phyloP scores from a whole-genome alignment of 2,888 invertebrate species.

The Morpho achilles region DNA sequence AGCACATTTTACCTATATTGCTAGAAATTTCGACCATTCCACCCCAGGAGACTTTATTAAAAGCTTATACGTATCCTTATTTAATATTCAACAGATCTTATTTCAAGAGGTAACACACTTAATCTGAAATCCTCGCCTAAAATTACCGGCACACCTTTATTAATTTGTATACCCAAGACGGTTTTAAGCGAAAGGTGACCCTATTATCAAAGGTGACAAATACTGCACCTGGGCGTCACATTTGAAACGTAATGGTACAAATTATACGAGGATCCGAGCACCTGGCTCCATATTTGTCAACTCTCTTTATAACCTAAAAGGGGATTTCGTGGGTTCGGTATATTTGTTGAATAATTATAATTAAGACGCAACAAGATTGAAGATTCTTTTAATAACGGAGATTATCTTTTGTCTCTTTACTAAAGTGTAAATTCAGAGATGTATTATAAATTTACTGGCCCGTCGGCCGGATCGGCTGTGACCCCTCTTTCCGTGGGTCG shows the following conservation, averaged over 20 bases:
- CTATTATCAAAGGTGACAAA: conserved; percentile 16
- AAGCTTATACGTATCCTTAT: conserved; percentile 62
- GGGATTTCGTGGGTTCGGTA: background rate
- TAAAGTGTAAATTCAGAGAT: no score
- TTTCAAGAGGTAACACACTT: conserved; percentile 12
- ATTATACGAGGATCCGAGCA: conserved; percentile 13
- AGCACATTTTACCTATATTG: no score
- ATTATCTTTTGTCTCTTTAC: no score
- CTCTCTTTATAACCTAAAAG: conserved; percentile 9
- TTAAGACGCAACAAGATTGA: no score
- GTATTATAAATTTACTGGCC: no score
- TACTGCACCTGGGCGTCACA: conserved; percentile 22
- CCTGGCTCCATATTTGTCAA: conserved; percentile 16
- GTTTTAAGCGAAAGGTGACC: conserved; percentile 16
- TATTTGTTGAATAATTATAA: no score
- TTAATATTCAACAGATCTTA: conserved; percentile 32
- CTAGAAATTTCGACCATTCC: conserved; percentile 54
- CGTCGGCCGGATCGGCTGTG: no score
- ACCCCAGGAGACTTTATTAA: conserved; percentile 70
- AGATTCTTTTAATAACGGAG: no score
- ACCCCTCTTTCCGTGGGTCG: no score
- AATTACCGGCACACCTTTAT: conserved; percentile 13
- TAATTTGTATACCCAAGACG: conserved; percentile 12
- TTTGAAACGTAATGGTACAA: conserved; percentile 13
- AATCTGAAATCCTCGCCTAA: conserved; percentile 8